These are phyloP conservation scores for Acrocera orbiculus DNA, from an alignment of 2,888 invertebrate genomes.

Conservation along the genomic window DNA sequence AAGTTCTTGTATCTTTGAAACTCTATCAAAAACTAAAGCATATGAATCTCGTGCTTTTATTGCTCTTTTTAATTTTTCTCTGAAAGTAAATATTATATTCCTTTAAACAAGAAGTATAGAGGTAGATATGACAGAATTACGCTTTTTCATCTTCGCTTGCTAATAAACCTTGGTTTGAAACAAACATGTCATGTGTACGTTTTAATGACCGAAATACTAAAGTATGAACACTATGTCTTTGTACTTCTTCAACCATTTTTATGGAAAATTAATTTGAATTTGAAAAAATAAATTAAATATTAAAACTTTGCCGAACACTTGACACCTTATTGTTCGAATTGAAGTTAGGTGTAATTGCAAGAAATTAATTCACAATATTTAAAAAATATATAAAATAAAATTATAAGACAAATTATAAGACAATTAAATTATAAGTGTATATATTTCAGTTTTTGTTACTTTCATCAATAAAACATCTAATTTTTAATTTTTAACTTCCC, in stretches of 20 bases:
- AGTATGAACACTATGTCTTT: constrained; percentile 92
- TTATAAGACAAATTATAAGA: too few relatives aligned
- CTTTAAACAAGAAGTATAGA: neutral
- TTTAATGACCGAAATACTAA: constrained; percentile 92
- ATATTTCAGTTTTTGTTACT: too few relatives aligned
- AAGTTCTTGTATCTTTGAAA: constrained; percentile 30
- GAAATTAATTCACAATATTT: too few relatives aligned
- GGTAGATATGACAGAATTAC: constrained; percentile 32
- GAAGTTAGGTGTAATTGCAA: too few relatives aligned
- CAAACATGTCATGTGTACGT: constrained; percentile 93
- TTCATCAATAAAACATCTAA: too few relatives aligned
- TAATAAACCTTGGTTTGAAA: constrained; percentile 71
- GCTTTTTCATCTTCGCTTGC: constrained; percentile 71
- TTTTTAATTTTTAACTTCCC: too few relatives aligned
- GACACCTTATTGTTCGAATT: too few relatives aligned
- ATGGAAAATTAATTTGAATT: too few relatives aligned
- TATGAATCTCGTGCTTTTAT: constrained; percentile 76
- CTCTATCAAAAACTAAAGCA: constrained; percentile 63
- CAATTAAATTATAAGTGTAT: too few relatives aligned
- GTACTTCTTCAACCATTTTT: constrained; percentile 62
- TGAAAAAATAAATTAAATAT: too few relatives aligned
- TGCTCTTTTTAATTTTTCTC: constrained; percentile 51
- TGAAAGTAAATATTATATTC: constrained; percentile 24
- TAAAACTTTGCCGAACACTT: too few relatives aligned
- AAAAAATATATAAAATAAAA: too few relatives aligned